These are phyloP conservation scores for Brienomyrus brachyistius DNA, from an alignment of 2,113 vertebrate genomes.

Conservation along the genomic window DNA sequence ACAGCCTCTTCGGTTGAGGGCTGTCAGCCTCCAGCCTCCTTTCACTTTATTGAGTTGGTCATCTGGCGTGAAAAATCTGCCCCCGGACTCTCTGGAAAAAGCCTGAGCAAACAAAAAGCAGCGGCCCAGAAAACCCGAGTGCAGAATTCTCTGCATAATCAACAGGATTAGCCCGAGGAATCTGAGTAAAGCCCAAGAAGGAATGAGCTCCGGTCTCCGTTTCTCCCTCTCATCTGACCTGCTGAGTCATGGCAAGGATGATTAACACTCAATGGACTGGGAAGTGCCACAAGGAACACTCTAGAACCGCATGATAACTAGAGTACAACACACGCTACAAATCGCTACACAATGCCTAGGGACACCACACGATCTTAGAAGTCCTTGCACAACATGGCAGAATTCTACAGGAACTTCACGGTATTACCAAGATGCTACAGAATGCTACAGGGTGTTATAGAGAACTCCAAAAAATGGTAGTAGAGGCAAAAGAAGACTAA, in stretches of 20 bases:
- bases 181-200: constrained; percentile 48
- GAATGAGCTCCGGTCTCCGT: constrained; percentile 20
- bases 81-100: neutral
- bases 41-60: neutral
- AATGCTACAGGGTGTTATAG: neutral
- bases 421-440: neutral
- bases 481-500: neutral
- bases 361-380: neutral
- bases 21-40: neutral
- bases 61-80: neutral
- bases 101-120: neutral
- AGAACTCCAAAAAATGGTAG: neutral
- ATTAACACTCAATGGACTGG: neutral
- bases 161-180: constrained; percentile 53
- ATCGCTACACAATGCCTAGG: neutral
- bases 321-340: neutral
- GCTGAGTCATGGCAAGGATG: neutral
- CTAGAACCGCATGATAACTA: neutral
- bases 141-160: constrained; percentile 38
- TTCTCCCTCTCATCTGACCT: constrained; percentile 17
- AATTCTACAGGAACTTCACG: neutral
- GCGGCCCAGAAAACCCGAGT: constrained; percentile 34
- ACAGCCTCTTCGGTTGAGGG: neutral
- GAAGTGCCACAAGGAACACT: neutral
- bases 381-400: neutral